phyloP scores from a whole-genome alignment of 2,113 vertebrate species.

The Cacatua alba region DNA sequence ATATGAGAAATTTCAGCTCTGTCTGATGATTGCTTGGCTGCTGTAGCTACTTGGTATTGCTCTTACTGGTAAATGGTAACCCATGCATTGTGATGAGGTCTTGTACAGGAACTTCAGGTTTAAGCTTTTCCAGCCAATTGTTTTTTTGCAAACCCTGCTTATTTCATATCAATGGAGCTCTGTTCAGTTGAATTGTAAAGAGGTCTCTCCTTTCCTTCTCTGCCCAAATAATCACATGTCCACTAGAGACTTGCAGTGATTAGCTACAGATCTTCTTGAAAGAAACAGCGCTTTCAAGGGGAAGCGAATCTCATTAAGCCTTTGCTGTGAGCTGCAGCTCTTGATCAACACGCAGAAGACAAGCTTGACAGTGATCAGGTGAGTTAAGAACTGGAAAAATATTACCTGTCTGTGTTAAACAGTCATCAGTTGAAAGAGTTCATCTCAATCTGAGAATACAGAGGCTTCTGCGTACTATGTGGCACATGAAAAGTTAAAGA shows the following conservation, averaged over 20 bases:
- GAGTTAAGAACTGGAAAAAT: slow-evolving; percentile 44
- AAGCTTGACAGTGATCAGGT: slow-evolving; percentile 29
- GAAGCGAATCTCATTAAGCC: slow-evolving; percentile 57
- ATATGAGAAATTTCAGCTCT: neutral
- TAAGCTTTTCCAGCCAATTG: neutral
- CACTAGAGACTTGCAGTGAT: slow-evolving; percentile 20
- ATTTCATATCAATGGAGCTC: neutral
- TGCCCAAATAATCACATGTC: neutral
- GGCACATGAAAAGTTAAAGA: slow-evolving; percentile 68
- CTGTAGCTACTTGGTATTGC: neutral
- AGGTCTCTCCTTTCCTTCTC: neutral
- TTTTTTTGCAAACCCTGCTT: neutral
- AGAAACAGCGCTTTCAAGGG: slow-evolving; percentile 20
- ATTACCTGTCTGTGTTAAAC: slow-evolving; percentile 21
- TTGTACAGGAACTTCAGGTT: neutral
- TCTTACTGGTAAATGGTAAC: neutral
- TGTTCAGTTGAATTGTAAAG: neutral
- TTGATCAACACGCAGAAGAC: slow-evolving; percentile 29
- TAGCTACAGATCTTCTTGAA: slow-evolving; percentile 42
- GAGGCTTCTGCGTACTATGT: neutral
- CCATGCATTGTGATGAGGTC: neutral
- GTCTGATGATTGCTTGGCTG: neutral
- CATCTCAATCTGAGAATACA: neutral
- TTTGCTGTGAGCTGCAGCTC: slow-evolving; percentile 57
- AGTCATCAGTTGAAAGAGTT: slow-evolving; percentile 35